Evolutionary conservation across 2,888 invertebrate species (phyloP).

Genomic region (Isoperla grammatica): DNA sequence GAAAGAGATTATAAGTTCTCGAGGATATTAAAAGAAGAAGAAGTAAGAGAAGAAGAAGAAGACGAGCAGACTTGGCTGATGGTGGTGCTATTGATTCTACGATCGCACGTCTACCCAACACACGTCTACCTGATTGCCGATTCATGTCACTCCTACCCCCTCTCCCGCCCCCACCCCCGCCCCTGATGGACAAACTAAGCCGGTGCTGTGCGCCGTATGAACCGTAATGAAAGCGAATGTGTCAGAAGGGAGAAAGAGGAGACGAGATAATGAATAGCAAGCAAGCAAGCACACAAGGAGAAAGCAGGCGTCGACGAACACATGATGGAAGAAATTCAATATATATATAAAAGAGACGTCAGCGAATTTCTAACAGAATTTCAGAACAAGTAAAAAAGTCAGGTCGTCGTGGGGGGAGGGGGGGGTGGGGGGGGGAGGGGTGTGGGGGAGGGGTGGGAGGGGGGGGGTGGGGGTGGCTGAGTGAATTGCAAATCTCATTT

Average conservation of each 20-base stretch:
- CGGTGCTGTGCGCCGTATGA: neutral
- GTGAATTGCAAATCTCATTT: constrained; percentile 23
- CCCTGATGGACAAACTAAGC: constrained; percentile 1
- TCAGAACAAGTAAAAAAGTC: too few relatives aligned
- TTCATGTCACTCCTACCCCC: neutral
- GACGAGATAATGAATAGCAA: neutral
- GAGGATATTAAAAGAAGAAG: constrained; percentile 7
- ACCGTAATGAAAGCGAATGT: neutral
- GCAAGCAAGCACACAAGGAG: neutral
- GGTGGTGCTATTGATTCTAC: constrained; percentile 11
- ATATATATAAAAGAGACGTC: constrained; percentile 5
- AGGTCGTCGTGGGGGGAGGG: too few relatives aligned
- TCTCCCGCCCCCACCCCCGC: neutral
- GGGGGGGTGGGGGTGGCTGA: neutral
- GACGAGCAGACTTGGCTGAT: too few relatives aligned
- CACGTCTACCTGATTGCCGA: constrained; percentile 12
- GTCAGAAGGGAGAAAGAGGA: neutral
- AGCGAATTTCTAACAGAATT: constrained; percentile 1
- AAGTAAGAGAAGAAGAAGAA: neutral
- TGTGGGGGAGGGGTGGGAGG: neutral
- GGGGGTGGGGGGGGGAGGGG: too few relatives aligned
- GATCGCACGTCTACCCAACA: constrained; percentile 4
- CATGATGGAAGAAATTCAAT: constrained; percentile 1
- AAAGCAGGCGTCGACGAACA: neutral
- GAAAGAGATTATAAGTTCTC: neutral